phyloP scores from a whole-genome alignment of 2,888 invertebrate genomes.

The Congeria kusceri region DNA sequence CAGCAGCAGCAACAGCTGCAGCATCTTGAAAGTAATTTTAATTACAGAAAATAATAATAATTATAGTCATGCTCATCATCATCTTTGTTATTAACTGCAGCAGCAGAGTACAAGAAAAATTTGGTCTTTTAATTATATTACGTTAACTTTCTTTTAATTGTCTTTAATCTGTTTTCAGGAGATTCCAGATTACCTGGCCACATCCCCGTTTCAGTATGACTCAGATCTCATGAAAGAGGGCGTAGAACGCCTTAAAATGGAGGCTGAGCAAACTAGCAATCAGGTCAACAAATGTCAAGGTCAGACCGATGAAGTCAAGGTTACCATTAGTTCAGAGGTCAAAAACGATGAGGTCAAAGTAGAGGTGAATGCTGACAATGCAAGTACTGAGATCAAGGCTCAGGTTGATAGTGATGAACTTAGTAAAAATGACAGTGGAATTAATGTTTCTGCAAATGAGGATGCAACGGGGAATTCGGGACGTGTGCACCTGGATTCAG shows the following conservation, averaged over 20 bases:
- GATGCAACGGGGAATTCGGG: slow-evolving; percentile 4
- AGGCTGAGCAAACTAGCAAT: slow-evolving; percentile 31
- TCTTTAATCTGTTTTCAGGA: slow-evolving; percentile 61
- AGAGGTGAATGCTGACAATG: slow-evolving; percentile 12
- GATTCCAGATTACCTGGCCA: slow-evolving; percentile 94
- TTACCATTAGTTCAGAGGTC: slow-evolving; percentile 8
- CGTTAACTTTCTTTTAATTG: too few relatives aligned
- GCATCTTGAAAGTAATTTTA: too few relatives aligned
- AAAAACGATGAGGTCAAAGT: slow-evolving; percentile 1
- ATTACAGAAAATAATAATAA: too few relatives aligned
- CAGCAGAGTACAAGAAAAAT: too few relatives aligned
- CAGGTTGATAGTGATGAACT: background rate
- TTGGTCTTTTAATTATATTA: too few relatives aligned
- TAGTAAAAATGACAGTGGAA: slow-evolving; percentile 3
- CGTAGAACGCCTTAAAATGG: slow-evolving; percentile 70
- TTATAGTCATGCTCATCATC: too few relatives aligned
- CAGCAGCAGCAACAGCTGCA: too few relatives aligned
- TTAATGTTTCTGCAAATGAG: background rate
- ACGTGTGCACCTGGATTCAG: slow-evolving; percentile 44
- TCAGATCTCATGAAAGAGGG: slow-evolving; percentile 78
- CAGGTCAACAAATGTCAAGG: slow-evolving; percentile 6
- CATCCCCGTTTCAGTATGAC: slow-evolving; percentile 93
- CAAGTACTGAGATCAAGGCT: background rate
- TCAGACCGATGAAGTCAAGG: background rate
- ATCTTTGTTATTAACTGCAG: too few relatives aligned